Conservation (phyloP, 2,797 vertebrate species). For the Adelosebastes latens region DNA sequence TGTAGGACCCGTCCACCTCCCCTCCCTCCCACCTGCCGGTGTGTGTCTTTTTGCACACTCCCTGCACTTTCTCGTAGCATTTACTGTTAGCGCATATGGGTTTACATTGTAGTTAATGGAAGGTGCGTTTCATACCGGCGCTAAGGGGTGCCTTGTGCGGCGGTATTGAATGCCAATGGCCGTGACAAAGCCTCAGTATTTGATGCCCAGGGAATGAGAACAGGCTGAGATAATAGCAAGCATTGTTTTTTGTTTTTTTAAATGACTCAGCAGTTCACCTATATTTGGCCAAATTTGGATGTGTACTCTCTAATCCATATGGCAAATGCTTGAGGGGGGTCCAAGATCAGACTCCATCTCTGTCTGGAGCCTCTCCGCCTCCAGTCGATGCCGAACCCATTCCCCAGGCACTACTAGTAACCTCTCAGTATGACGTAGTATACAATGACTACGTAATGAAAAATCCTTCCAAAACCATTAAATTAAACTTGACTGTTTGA, state of each 20-base stretch:
- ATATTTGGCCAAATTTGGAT: slow-evolving; percentile 8
- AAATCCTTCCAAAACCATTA: slow-evolving; percentile 31
- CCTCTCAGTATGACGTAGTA: slow-evolving; percentile 34
- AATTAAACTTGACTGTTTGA: slow-evolving; percentile 26
- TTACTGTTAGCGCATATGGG: too few relatives aligned
- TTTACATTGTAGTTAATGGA: too few relatives aligned
- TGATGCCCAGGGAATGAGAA: too few relatives aligned
- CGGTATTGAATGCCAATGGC: too few relatives aligned
- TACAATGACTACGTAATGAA: slow-evolving; percentile 36
- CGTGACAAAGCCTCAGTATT: too few relatives aligned
- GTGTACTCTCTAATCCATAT: slow-evolving; percentile 34
- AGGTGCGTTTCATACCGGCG: too few relatives aligned
- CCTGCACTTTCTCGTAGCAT: too few relatives aligned
- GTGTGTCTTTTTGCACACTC: too few relatives aligned
- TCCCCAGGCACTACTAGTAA: slow-evolving; percentile 39
- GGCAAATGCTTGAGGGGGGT: slow-evolving; percentile 29
- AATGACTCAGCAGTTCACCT: not conserved
- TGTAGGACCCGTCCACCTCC: too few relatives aligned
- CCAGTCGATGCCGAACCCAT: slow-evolving; percentile 36
- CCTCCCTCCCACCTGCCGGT: too few relatives aligned
- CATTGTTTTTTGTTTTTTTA: not conserved
- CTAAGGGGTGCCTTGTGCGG: too few relatives aligned
- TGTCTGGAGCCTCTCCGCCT: slow-evolving; percentile 48
- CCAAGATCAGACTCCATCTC: slow-evolving; percentile 54
- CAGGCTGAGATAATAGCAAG: not conserved